These are phyloP conservation scores for Rhinopomastus cyanomelas DNA, from an alignment of 2,113 vertebrate genomes.

Conservation along the genomic window DNA sequence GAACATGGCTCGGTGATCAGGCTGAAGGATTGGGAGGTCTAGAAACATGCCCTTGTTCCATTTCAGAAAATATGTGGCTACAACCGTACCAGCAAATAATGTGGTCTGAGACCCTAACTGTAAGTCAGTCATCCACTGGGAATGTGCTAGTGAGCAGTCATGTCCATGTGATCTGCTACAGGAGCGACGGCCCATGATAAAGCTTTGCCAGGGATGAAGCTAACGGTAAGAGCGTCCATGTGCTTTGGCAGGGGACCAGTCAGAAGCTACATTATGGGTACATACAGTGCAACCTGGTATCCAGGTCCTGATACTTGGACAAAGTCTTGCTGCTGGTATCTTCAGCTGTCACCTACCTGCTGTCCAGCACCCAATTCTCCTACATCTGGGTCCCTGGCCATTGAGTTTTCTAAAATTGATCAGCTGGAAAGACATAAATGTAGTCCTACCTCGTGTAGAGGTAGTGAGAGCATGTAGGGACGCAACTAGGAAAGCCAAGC, in stretches of 20 bases:
- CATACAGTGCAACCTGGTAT: background rate
- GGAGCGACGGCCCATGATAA: background rate
- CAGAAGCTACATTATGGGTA: background rate
- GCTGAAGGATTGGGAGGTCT: background rate
- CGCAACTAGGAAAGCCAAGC: too few species aligned
- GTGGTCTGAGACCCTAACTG: background rate
- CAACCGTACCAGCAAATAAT: background rate
- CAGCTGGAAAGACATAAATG: background rate
- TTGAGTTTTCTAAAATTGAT: background rate
- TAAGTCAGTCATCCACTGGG: background rate
- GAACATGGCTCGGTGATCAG: background rate
- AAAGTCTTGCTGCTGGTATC: background rate
- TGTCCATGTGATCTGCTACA: background rate
- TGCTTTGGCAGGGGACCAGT: too few species aligned
- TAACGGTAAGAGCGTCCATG: background rate
- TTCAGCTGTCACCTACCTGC: background rate
- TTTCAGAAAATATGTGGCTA: background rate
- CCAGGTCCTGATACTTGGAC: background rate
- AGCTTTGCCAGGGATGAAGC: background rate
- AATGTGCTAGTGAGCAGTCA: background rate
- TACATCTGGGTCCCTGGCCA: background rate
- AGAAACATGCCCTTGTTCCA: background rate
- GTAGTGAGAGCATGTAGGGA: too few species aligned
- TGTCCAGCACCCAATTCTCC: background rate
- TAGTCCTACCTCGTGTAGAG: background rate